Base-by-base conservation (phyloP, 1,140 invertebrate species). In the Anoplophora glabripennis region DNA sequence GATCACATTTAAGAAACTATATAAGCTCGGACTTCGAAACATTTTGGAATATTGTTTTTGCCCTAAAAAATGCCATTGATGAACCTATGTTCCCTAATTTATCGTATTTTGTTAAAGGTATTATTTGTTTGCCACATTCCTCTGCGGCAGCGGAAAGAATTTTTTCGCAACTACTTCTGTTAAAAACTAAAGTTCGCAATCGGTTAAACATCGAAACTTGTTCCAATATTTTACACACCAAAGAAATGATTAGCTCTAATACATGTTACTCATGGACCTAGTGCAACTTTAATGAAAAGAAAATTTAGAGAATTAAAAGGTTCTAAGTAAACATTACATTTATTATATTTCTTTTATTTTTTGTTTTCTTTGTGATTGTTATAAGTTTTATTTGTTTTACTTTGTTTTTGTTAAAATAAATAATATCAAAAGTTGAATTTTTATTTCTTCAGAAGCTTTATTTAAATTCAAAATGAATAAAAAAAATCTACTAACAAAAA, bases 61-160 rank as follows among this genome's bases (percentile, higher is more conserved):
- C 15, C 10, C 4, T 10, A 45, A 45, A 45, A 14, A 45, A 45
- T 45, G 4, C 3, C 4, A 11, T 45, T 10, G 5, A 45, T 45
- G 42, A 17, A 17, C n/a, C 5, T 17, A 14, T 45, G 15, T 45
- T 45, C 42, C 18, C 46, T n/a, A 21, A 48, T 21, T 33, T 48
- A 11, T 34, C 17, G 4, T n/a, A 33, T n/a, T 48, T 48, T 33
- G 28, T 48, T 11, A 48, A 48, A 48, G 21, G 46, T 11, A 33
- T 48, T 15, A 28, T 48, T 8, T 48, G 17, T 48, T 35, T 48
- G 11, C 46, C 46, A n/a, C 46, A 48, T 35, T 48, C 46, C 21
- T 48, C 46, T 48, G 46, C 46, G 10, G 33, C 11, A 4, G 46
- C 46, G 11, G 46, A 48, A 48, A 21, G 21, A 7, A 21, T 28